Conservation (phyloP, 1,140 invertebrate species). For the Oryctes rhinoceros region DNA sequence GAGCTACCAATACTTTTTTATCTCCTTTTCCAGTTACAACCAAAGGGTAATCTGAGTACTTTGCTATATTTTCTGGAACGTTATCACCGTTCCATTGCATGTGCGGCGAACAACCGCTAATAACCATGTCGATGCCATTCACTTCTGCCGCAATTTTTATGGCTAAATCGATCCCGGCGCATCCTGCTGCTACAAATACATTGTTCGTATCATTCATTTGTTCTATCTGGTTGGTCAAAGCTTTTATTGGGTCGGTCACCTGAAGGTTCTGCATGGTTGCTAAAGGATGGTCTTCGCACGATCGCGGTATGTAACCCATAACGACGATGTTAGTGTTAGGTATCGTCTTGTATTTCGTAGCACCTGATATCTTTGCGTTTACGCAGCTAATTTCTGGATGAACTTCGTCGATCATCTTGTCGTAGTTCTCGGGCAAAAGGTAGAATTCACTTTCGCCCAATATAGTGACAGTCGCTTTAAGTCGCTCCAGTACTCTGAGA, state of each 20-base stretch:
- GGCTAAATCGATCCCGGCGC: background rate
- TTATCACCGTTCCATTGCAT: conserved; percentile 20
- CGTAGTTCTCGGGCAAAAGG: background rate
- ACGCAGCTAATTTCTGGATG: background rate
- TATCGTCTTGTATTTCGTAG: background rate
- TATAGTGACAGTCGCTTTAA: background rate
- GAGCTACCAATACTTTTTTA: background rate
- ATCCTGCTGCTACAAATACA: background rate
- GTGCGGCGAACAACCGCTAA: background rate
- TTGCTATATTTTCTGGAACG: background rate
- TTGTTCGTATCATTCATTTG: background rate
- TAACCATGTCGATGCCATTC: background rate
- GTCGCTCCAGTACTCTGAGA: background rate
- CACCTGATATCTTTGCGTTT: background rate
- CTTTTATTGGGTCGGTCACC: background rate
- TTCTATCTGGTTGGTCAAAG: background rate
- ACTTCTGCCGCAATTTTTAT: background rate
- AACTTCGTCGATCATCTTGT: background rate
- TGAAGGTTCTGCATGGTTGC: background rate
- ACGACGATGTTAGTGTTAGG: background rate
- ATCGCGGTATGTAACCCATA: background rate
- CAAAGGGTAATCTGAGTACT: background rate
- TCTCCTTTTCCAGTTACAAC: background rate
- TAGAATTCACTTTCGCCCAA: background rate
- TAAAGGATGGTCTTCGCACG: background rate